phyloP scores from a whole-genome alignment of 2,113 vertebrate species.

The Ochotona curzoniae region DNA sequence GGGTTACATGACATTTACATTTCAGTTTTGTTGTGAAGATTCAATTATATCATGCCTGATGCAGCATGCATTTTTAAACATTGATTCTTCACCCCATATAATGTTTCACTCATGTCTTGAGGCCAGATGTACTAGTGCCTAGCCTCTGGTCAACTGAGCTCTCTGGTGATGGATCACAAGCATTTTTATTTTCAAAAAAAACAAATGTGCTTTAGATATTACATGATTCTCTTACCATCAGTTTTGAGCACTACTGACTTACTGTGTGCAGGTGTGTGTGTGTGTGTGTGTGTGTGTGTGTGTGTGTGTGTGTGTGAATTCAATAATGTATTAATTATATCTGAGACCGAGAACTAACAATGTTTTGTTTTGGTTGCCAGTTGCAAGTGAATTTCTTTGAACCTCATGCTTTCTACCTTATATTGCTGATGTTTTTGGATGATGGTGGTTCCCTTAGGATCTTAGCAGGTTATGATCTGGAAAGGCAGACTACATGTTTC shows the following conservation, averaged over 20 bases:
- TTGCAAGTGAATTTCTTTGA: not conserved
- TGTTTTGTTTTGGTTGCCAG: not conserved
- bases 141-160: not conserved
- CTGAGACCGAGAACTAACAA: slow-evolving; percentile 8
- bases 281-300: not conserved
- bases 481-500: not conserved
- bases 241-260: not conserved
- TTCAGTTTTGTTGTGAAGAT: not conserved
- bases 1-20: not conserved
- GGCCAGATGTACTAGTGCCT: not conserved
- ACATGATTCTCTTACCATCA: not conserved
- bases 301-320: not conserved
- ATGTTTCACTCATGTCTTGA: not conserved
- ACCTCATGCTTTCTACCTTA: not conserved
- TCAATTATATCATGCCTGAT: not conserved
- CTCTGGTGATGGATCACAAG: not conserved
- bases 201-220: not conserved
- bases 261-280: too few species aligned
- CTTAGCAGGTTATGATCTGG: not conserved
- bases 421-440: not conserved
- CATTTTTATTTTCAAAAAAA: not conserved
- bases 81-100: not conserved
- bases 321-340: not conserved
- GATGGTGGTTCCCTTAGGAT: not conserved
- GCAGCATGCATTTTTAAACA: not conserved